These are phyloP conservation scores for Neocrepidodera transversa DNA, from an alignment of 2,888 invertebrate species.

Conservation along the genomic window DNA sequence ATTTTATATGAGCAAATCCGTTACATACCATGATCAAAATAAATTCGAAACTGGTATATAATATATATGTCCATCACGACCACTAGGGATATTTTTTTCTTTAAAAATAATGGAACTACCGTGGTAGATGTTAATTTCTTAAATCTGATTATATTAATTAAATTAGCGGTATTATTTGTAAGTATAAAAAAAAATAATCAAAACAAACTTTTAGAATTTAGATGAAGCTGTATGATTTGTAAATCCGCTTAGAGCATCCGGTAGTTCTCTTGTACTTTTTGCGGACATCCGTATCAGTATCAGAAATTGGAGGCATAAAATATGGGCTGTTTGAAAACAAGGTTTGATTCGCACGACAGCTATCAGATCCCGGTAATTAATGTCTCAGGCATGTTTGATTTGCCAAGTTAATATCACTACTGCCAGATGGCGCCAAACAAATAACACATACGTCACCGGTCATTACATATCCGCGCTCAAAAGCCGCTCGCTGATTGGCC, in stretches of 20 bases:
- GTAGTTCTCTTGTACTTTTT: conserved; percentile 9
- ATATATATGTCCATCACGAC: too few relatives aligned
- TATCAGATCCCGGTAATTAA: conserved; percentile 59
- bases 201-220: too few relatives aligned
- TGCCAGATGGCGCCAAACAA: conserved; percentile 63
- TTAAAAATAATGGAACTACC: too few relatives aligned
- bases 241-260: not conserved
- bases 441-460: conserved; percentile 62
- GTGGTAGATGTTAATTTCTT: too few relatives aligned
- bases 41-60: too few relatives aligned
- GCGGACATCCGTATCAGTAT: conserved; percentile 11
- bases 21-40: too few relatives aligned
- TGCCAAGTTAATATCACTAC: conserved; percentile 63
- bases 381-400: conserved; percentile 63
- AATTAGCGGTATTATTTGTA: too few relatives aligned
- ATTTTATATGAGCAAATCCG: too few relatives aligned
- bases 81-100: too few relatives aligned
- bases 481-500: conserved; percentile 25
- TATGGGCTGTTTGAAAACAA: conserved; percentile 40
- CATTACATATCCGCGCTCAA: conserved; percentile 54
- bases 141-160: too few relatives aligned
- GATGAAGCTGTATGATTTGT: too few relatives aligned
- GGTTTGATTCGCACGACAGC: conserved; percentile 50
- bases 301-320: conserved; percentile 17
- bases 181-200: too few relatives aligned